Evolutionary conservation across 2,888 invertebrate species (phyloP).

Genomic region (Drosophila mercatorum): DNA sequence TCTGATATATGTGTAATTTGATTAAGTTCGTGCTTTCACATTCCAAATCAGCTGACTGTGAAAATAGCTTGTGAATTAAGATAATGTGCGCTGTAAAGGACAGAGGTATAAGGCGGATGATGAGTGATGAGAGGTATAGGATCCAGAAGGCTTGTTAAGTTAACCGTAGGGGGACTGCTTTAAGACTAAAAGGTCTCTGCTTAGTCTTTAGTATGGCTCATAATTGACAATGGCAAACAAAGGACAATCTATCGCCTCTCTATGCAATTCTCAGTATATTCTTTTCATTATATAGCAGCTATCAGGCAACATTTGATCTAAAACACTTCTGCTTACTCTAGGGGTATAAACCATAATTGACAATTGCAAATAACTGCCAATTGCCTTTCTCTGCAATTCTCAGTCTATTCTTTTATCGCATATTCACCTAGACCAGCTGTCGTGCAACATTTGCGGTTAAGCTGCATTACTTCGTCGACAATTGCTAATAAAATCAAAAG

Average conservation of each 20-base stretch:
- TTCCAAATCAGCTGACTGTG: slow-evolving; percentile 17
- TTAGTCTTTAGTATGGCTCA: neutral
- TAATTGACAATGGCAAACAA: neutral
- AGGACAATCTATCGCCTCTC: neutral
- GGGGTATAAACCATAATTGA: no score
- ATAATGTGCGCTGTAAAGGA: neutral
- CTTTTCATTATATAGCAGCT: slow-evolving; percentile 10
- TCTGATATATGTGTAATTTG: slow-evolving; percentile 26
- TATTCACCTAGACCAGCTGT: slow-evolving; percentile 19
- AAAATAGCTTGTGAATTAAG: slow-evolving; percentile 8
- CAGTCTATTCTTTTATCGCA: slow-evolving; percentile 31
- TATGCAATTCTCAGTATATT: slow-evolving; percentile 32
- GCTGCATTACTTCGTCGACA: slow-evolving; percentile 57
- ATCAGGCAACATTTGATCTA: no score
- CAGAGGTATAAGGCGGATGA: neutral
- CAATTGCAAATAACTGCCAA: neutral
- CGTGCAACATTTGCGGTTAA: slow-evolving; percentile 46
- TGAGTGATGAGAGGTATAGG: neutral
- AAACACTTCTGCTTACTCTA: no score
- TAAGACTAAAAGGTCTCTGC: neutral
- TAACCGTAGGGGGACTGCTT: neutral
- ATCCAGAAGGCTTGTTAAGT: neutral
- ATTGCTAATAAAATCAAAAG: slow-evolving; percentile 79
- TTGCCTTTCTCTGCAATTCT: slow-evolving; percentile 18
- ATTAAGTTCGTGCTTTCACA: slow-evolving; percentile 14